A percentile compares a stretch with the other conserved stretches of the same genome.
These are phyloP conservation scores for Notolepis coatsorum DNA, from an alignment of 2,797 vertebrate species.

Conservation along the genomic window DNA sequence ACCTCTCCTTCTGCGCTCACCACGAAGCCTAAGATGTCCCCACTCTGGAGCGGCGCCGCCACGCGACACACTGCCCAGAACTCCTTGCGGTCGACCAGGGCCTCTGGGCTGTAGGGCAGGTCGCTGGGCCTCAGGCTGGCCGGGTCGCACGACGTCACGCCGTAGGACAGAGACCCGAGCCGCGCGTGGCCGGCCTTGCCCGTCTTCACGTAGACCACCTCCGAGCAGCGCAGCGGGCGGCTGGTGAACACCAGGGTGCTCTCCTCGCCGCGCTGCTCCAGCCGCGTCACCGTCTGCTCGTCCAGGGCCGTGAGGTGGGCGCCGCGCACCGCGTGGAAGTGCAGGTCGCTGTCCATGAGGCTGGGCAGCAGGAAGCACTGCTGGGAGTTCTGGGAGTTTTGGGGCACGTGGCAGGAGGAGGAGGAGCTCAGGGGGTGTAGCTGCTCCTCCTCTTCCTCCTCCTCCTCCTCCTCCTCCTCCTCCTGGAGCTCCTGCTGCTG, in stretches of 20 bases:
- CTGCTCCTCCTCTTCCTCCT: slow-evolving; percentile 65
- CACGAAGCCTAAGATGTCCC: slow-evolving; percentile 92
- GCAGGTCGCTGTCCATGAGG: slow-evolving; percentile 88
- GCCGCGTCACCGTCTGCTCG: slow-evolving; percentile 87
- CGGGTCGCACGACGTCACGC: slow-evolving; percentile 93
- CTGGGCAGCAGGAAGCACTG: slow-evolving; percentile 88
- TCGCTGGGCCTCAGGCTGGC: slow-evolving; percentile 85
- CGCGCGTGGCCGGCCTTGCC: slow-evolving; percentile 75
- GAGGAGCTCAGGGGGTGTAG: slow-evolving; percentile 60
- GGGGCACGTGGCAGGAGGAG: slow-evolving; percentile 87
- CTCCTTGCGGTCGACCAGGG: slow-evolving; percentile 91
- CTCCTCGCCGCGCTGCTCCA: slow-evolving; percentile 88
- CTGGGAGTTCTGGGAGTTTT: slow-evolving; percentile 93
- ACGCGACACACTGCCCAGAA: slow-evolving; percentile 93
- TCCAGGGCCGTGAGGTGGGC: slow-evolving; percentile 86
- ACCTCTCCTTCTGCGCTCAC: slow-evolving; percentile 90
- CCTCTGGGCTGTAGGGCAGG: slow-evolving; percentile 89
- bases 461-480: slow-evolving; percentile 53
- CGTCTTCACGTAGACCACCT: slow-evolving; percentile 91
- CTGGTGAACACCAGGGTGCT: slow-evolving; percentile 92
- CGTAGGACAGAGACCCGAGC: slow-evolving; percentile 85
- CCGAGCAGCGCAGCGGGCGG: slow-evolving; percentile 86
- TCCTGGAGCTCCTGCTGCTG: slow-evolving; percentile 47
- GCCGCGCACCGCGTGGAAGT: slow-evolving; percentile 90
- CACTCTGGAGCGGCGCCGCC: slow-evolving; percentile 83